Conservation (phyloP, 2,888 invertebrate species). For the Rhagonycha fulva region DNA sequence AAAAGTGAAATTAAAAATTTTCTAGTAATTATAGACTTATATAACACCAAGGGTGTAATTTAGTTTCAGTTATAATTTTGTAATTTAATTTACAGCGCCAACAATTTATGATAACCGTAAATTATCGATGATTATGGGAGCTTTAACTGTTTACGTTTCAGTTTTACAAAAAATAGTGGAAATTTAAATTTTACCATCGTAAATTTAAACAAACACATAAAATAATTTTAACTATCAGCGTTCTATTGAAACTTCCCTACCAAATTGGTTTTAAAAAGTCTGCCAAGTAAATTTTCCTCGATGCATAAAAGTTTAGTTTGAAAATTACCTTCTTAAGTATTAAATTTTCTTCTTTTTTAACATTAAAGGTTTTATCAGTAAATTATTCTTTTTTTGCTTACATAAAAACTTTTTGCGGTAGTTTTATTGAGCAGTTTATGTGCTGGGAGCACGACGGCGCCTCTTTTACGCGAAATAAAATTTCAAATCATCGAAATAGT, state of each 20-base stretch:
- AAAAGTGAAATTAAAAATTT: background rate
- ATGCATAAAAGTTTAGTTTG: background rate
- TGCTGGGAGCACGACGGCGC: slow-evolving; percentile 31
- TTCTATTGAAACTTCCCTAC: background rate
- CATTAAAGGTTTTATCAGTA: background rate
- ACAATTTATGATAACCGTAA: background rate
- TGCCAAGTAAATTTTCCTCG: background rate
- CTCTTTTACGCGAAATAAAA: slow-evolving; percentile 33
- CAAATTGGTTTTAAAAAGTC: background rate
- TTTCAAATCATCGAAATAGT: slow-evolving; percentile 30
- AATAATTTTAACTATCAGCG: background rate
- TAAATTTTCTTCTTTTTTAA: background rate
- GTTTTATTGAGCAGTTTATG: slow-evolving; percentile 34
- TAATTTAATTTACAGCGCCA: background rate
- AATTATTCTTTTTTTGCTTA: slow-evolving; percentile 26
- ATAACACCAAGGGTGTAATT: background rate
- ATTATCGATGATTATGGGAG: background rate
- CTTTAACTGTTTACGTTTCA: background rate
- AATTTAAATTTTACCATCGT: background rate
- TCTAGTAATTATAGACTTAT: background rate
- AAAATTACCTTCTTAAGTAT: background rate
- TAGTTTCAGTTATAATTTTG: background rate
- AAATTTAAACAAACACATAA: background rate
- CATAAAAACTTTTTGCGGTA: slow-evolving; percentile 34
- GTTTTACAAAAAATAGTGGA: background rate